Percentiles rank a stretch among this genome's conserved stretches.
These are phyloP conservation scores for Enteromius trimaculatus DNA, from an alignment of 2,797 vertebrate species.

Conservation along the genomic window DNA sequence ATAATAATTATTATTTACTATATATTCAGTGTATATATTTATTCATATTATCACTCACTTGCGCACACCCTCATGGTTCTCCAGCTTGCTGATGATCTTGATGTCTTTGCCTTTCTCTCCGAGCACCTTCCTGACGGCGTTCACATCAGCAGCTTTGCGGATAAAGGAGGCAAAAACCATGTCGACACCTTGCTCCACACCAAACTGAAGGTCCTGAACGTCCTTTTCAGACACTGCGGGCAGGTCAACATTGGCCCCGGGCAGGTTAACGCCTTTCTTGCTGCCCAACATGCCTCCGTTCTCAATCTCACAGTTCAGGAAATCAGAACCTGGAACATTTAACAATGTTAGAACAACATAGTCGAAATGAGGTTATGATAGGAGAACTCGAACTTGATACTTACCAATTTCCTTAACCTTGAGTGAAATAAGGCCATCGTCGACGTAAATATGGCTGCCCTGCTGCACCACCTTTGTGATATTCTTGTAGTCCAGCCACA, in stretches of 20 bases:
- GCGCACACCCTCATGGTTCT: conserved; percentile 97
- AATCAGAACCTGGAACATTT: conserved; percentile 81
- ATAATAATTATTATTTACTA: too few relatives aligned
- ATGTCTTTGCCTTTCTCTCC: conserved; percentile 97
- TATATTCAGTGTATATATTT: too few relatives aligned
- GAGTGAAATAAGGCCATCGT: conserved; percentile 95
- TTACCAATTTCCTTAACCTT: conserved; percentile 89
- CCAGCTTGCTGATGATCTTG: conserved; percentile 98
- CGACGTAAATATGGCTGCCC: conserved; percentile 88
- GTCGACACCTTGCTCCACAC: conserved; percentile 93
- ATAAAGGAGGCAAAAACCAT: conserved; percentile 99
- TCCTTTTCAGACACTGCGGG: conserved; percentile 95
- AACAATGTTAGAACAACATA: conserved; percentile 46
- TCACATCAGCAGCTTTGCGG: conserved; percentile 92
- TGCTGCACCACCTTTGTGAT: conserved; percentile 87
- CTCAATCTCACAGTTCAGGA: conserved; percentile 85
- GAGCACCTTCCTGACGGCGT: conserved; percentile 89
- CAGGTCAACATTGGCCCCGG: conserved; percentile 91
- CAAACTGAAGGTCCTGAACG: conserved; percentile 92
- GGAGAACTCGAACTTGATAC: conserved; percentile 34
- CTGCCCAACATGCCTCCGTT: conserved; percentile 92
- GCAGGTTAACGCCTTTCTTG: conserved; percentile 98
- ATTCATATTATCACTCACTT: conserved; percentile 73
- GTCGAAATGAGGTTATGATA: not conserved
- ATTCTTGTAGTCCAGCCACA: conserved; percentile 99